Percentiles rank a stretch among this genome's conserved stretches.
These are phyloP conservation scores for Sycophila sp. DNA, from an alignment of 1,140 invertebrate genomes.

Conservation along the genomic window DNA sequence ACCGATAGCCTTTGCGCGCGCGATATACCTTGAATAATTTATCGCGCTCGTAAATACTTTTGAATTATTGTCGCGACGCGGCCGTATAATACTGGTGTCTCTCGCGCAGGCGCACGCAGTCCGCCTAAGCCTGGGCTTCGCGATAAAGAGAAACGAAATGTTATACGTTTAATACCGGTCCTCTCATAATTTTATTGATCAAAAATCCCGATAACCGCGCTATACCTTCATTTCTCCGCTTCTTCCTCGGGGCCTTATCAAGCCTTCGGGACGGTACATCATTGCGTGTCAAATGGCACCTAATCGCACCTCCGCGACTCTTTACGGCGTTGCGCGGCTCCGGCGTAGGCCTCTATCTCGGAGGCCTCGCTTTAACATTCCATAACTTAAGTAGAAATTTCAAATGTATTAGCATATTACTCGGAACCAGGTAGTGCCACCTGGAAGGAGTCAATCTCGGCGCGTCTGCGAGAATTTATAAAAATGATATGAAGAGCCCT, in stretches of 20 bases:
- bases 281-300: slow-evolving; percentile 22
- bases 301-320: slow-evolving; percentile 1
- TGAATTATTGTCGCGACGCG: slow-evolving; percentile 47
- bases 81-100: slow-evolving; percentile 35
- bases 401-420: slow-evolving; percentile 38
- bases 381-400: slow-evolving; percentile 33
- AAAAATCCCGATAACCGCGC: slow-evolving; percentile 46
- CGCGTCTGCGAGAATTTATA: slow-evolving; percentile 30
- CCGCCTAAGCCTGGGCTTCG: no score
- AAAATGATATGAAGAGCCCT: slow-evolving; percentile 35
- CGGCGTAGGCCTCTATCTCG: neutral
- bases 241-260: neutral
- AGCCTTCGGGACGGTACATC: slow-evolving; percentile 23
- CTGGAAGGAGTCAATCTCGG: slow-evolving; percentile 26
- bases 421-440: slow-evolving; percentile 11
- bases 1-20: slow-evolving; percentile 34
- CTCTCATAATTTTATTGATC: slow-evolving; percentile 55
- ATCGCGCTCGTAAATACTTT: slow-evolving; percentile 54
- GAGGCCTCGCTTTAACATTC: slow-evolving; percentile 5
- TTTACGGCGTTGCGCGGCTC: slow-evolving; percentile 9
- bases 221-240: neutral
- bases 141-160: neutral
- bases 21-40: slow-evolving; percentile 46
- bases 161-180: slow-evolving; percentile 22
- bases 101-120: slow-evolving; percentile 23